Evolutionary conservation across 1,140 invertebrate species (phyloP).

Genomic region (Drosophila nasuta): DNA sequence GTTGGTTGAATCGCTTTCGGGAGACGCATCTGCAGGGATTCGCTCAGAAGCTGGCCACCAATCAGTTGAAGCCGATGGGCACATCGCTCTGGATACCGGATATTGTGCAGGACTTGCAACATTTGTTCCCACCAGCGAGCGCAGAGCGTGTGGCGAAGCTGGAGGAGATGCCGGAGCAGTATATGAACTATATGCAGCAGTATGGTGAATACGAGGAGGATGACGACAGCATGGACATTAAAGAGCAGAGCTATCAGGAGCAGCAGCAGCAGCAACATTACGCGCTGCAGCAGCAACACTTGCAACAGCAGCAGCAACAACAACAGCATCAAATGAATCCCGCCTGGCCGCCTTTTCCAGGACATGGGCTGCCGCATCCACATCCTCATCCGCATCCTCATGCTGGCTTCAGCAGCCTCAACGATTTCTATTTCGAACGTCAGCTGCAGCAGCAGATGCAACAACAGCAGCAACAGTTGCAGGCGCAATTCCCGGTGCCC

Average conservation of each 20-base stretch:
- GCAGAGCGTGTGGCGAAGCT: slow-evolving; percentile 77
- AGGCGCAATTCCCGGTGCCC: slow-evolving; percentile 47
- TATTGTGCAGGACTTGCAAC: slow-evolving; percentile 76
- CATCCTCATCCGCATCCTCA: slow-evolving; percentile 47
- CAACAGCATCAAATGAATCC: slow-evolving; percentile 51
- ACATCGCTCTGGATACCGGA: slow-evolving; percentile 78
- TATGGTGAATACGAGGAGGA: slow-evolving; percentile 81
- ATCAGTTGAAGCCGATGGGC: slow-evolving; percentile 75
- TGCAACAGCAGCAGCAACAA: slow-evolving; percentile 52
- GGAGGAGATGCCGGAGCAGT: slow-evolving; percentile 80
- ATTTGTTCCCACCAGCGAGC: slow-evolving; percentile 77
- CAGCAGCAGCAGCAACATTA: slow-evolving; percentile 74
- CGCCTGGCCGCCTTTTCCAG: slow-evolving; percentile 61
- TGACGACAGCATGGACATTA: slow-evolving; percentile 73
- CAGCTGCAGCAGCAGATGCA: slow-evolving; percentile 63
- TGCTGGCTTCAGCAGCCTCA: slow-evolving; percentile 62
- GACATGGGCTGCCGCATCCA: slow-evolving; percentile 49
- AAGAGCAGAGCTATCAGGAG: slow-evolving; percentile 72
- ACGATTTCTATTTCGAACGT: slow-evolving; percentile 73
- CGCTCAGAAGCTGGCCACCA: slow-evolving; percentile 75
- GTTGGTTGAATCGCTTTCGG: slow-evolving; percentile 79
- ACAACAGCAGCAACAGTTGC: slow-evolving; percentile 62
- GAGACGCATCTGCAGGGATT: slow-evolving; percentile 79
- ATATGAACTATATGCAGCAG: slow-evolving; percentile 80
- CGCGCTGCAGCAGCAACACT: slow-evolving; percentile 64